These are phyloP conservation scores for Camelus bactrianus DNA, from an alignment of 2,113 vertebrate genomes.

Conservation along the genomic window DNA sequence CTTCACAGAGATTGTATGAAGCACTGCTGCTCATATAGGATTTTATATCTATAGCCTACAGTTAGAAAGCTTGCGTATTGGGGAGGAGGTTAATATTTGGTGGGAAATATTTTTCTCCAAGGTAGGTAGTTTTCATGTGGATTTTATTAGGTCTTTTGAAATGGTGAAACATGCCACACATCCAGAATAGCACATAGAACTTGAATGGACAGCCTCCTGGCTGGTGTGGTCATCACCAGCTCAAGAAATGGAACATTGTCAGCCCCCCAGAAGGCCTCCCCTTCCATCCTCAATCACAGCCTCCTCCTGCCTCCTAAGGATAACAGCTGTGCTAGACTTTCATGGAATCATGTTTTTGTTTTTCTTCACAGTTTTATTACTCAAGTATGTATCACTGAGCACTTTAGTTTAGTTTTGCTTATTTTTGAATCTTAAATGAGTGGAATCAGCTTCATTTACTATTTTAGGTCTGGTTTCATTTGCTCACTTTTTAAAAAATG, in stretches of 20 bases:
- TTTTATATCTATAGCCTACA: neutral
- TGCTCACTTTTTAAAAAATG: neutral
- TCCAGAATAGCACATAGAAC: neutral
- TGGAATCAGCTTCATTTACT: neutral
- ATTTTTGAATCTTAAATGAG: neutral
- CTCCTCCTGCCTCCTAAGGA: neutral
- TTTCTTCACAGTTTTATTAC: neutral
- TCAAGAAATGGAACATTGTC: neutral
- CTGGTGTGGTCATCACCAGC: neutral
- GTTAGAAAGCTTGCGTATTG: neutral
- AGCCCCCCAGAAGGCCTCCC: neutral
- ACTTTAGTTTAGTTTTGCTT: neutral
- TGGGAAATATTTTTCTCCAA: neutral
- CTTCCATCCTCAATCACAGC: fast-evolving
- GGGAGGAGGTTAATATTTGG: neutral
- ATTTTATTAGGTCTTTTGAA: neutral
- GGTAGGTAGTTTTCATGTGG: neutral
- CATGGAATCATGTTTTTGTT: neutral
- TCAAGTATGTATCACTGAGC: neutral
- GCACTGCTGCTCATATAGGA: neutral
- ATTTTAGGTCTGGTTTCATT: neutral
- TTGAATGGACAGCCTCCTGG: neutral
- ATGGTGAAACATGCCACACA: neutral
- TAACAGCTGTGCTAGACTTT: neutral
- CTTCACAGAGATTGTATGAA: neutral